A percentile compares a stretch with the other conserved stretches of the same genome.
Evolutionary conservation across 2,888 invertebrate species (phyloP).

Genomic region (Criorhina ranunculi): DNA sequence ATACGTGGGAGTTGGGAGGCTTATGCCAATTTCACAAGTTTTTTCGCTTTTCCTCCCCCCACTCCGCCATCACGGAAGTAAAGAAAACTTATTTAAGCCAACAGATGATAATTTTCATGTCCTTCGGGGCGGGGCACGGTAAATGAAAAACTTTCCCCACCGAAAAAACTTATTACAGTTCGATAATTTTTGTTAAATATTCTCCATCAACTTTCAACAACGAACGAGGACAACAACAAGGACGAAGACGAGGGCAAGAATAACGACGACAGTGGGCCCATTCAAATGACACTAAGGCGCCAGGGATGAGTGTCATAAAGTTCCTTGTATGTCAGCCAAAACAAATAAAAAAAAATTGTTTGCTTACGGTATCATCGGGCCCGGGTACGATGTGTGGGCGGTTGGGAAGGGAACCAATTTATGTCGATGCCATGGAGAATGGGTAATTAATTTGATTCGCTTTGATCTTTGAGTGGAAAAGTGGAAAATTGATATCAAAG

Average conservation of each 20-base stretch:
- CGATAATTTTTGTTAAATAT: slow-evolving; percentile 49
- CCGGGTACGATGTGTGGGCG: neutral
- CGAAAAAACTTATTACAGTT: slow-evolving; percentile 28
- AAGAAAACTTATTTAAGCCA: slow-evolving; percentile 27
- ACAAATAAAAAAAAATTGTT: slow-evolving; percentile 29
- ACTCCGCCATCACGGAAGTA: neutral
- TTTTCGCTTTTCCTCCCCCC: neutral
- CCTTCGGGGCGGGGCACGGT: neutral
- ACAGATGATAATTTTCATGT: slow-evolving; percentile 42
- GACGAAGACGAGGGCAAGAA: too few relatives aligned
- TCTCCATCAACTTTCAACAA: slow-evolving; percentile 23
- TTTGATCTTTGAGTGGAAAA: slow-evolving; percentile 47
- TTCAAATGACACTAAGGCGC: slow-evolving; percentile 47
- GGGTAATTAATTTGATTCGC: slow-evolving; percentile 39
- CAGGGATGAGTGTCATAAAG: slow-evolving; percentile 50
- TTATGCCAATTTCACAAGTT: neutral
- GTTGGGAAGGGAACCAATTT: neutral
- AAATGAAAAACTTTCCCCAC: slow-evolving; percentile 7
- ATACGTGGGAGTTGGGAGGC: too few relatives aligned
- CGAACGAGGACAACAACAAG: too few relatives aligned
- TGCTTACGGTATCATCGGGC: neutral
- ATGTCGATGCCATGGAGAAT: slow-evolving; percentile 3
- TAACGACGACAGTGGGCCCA: neutral
- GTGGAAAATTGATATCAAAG: slow-evolving; percentile 37
- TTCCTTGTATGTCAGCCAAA: slow-evolving; percentile 45